Conservation (phyloP, 1,140 invertebrate genomes). For the Drosophila hydei region DNA sequence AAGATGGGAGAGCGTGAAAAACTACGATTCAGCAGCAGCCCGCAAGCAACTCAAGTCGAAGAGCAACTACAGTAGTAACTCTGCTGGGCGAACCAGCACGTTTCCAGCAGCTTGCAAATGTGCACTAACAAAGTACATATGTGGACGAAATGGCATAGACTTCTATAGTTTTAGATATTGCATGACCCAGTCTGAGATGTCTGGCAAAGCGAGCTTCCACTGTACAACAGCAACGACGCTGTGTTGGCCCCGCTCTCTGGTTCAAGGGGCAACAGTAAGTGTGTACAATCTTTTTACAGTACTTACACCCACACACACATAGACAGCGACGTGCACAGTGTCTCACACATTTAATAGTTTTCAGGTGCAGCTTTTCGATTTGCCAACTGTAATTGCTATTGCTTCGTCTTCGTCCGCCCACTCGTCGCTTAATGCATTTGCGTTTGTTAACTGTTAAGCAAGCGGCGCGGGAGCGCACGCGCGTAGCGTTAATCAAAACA, state of each 20-base stretch:
- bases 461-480: conserved; percentile 38
- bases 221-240: conserved; percentile 36
- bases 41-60: conserved; percentile 30
- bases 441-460: conserved; percentile 22
- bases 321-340: background rate
- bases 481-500: conserved; percentile 49
- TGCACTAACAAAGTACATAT: too few species aligned
- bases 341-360: conserved; percentile 55
- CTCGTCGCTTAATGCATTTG: conserved; percentile 27
- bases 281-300: conserved; percentile 34
- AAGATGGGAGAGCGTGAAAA: conserved; percentile 76
- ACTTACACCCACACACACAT: conserved; percentile 5
- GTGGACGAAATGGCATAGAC: too few species aligned
- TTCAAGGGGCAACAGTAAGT: conserved; percentile 70
- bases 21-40: conserved; percentile 57
- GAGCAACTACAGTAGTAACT: conserved; percentile 19
- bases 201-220: background rate
- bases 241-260: conserved; percentile 39
- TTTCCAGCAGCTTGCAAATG: too few species aligned
- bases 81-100: background rate
- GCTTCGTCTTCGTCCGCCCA: conserved; percentile 30
- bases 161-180: too few species aligned
- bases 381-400: conserved; percentile 44
- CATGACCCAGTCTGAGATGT: background rate
- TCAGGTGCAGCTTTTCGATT: conserved; percentile 53